phyloP scores from a whole-genome alignment of 2,113 vertebrate genomes.

The Pluvianellus socialis region DNA sequence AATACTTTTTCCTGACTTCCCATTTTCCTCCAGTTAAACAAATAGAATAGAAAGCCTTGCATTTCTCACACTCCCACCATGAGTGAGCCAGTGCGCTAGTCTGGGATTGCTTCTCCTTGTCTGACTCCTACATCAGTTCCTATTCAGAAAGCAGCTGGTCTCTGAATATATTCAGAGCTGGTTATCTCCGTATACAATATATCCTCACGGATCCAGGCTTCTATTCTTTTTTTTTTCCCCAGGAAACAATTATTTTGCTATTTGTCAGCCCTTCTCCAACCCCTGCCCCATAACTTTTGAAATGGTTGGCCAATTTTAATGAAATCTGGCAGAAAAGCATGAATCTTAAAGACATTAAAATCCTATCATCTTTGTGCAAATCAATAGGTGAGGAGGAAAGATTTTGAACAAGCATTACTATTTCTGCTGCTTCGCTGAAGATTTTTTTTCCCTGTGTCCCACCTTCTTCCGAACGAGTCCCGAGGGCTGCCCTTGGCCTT shows the following conservation, averaged over 20 bases:
- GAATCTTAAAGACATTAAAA: conserved; percentile 32
- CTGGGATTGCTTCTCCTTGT: conserved; percentile 25
- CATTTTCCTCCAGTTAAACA: neutral
- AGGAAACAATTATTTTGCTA: conserved; percentile 20
- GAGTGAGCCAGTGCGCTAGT: neutral
- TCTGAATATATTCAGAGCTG: conserved; percentile 34
- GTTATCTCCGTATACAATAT: conserved; percentile 27
- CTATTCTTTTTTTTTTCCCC: neutral
- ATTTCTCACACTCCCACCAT: neutral
- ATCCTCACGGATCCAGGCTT: neutral
- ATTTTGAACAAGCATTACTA: neutral
- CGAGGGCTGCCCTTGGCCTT: neutral
- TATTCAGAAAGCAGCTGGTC: conserved; percentile 32
- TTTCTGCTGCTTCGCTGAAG: neutral
- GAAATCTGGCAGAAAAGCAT: conserved; percentile 13
- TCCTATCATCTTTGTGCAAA: neutral
- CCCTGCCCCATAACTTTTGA: neutral
- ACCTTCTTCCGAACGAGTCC: neutral
- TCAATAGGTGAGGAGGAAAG: conserved; percentile 11
- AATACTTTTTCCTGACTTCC: neutral
- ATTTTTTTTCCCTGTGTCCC: neutral
- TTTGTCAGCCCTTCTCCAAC: conserved; percentile 15
- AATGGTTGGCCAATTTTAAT: neutral
- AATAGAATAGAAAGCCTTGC: neutral
- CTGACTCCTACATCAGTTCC: conserved; percentile 27